These are phyloP conservation scores for Ciconia boyciana DNA, from an alignment of 2,113 vertebrate genomes.

Conservation along the genomic window DNA sequence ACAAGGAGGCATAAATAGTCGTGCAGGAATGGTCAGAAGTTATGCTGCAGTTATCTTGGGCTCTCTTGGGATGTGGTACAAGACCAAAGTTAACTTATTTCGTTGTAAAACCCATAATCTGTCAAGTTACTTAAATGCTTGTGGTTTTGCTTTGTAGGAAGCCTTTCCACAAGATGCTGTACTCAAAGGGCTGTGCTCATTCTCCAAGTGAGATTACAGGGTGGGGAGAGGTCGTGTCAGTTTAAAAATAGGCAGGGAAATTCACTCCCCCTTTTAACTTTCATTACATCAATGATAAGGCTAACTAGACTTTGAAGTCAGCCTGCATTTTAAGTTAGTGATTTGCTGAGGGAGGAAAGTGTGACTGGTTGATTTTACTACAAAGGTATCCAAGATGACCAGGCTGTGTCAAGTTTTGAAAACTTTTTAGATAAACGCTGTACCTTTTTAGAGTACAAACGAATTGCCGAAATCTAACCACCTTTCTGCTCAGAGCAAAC, in stretches of 20 bases:
- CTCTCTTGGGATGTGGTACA: neutral
- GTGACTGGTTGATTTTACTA: neutral
- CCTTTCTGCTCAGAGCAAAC: neutral
- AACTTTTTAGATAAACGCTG: neutral
- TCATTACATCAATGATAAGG: neutral
- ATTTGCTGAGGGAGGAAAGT: neutral
- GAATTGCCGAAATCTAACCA: neutral
- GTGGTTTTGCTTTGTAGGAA: conserved; percentile 24
- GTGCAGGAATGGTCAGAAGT: neutral
- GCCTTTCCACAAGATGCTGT: neutral
- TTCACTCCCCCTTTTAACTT: neutral
- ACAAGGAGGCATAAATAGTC: neutral
- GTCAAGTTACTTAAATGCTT: conserved; percentile 5
- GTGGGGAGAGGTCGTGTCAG: neutral
- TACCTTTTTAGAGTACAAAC: neutral
- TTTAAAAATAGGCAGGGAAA: neutral
- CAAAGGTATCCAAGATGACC: neutral
- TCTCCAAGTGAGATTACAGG: conserved; percentile 12
- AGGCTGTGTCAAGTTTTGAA: neutral
- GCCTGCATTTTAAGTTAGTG: neutral
- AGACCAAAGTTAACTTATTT: conserved; percentile 3
- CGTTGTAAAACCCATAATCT: conserved; percentile 27
- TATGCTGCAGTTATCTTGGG: neutral
- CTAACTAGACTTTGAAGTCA: neutral
- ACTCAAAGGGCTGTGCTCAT: neutral